phyloP scores from a whole-genome alignment of 2,888 invertebrate species.

The Cactoblastis cactorum region DNA sequence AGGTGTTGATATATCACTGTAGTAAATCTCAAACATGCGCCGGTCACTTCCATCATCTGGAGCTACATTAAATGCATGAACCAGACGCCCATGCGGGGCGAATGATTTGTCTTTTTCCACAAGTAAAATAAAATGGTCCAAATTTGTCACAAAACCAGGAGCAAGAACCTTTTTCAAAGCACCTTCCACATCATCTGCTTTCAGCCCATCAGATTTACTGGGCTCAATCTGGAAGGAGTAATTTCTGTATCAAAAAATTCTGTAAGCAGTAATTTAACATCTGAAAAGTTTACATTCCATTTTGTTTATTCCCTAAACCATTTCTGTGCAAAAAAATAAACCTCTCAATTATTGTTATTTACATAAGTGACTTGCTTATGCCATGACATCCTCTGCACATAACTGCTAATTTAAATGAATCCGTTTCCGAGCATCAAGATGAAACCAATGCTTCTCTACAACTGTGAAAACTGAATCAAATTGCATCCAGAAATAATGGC shows the following conservation, averaged over 20 bases:
- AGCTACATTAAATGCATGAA: slow-evolving; percentile 79
- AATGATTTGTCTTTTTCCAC: slow-evolving; percentile 87
- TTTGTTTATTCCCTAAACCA: too few relatives aligned
- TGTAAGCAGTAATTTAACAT: neutral
- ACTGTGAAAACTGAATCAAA: too few relatives aligned
- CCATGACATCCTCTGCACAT: too few relatives aligned
- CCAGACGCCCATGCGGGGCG: slow-evolving; percentile 85
- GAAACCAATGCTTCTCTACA: too few relatives aligned
- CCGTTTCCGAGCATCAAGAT: too few relatives aligned
- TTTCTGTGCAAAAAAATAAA: too few relatives aligned
- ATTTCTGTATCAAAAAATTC: too few relatives aligned
- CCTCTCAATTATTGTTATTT: too few relatives aligned
- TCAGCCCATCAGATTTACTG: slow-evolving; percentile 76
- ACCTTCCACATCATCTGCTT: slow-evolving; percentile 87
- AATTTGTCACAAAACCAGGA: slow-evolving; percentile 83
- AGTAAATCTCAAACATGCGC: slow-evolving; percentile 88
- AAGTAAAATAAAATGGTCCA: slow-evolving; percentile 84
- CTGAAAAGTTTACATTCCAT: too few relatives aligned
- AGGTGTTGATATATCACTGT: slow-evolving; percentile 83
- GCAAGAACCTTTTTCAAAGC: slow-evolving; percentile 84
- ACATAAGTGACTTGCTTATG: too few relatives aligned
- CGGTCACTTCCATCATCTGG: slow-evolving; percentile 61
- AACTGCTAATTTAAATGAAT: too few relatives aligned
- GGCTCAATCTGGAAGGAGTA: slow-evolving; percentile 81
- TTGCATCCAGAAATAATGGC: too few relatives aligned